Percentiles rank a stretch among this genome's conserved stretches.
These are phyloP conservation scores for Atta texana DNA, from an alignment of 1,140 invertebrate species.

Conservation along the genomic window DNA sequence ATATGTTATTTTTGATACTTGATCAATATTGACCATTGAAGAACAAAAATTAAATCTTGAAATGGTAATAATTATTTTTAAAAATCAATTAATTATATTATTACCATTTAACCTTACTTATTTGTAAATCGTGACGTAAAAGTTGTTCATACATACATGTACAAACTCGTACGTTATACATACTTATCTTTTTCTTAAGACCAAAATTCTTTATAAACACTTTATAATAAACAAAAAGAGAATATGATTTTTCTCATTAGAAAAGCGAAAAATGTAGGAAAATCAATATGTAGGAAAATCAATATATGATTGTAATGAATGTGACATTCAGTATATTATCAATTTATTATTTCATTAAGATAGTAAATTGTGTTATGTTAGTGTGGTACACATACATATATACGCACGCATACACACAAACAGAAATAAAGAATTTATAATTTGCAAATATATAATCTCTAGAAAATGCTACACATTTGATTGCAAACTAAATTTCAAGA, in stretches of 20 bases:
- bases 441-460: too few relatives aligned
- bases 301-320: conserved; percentile 15
- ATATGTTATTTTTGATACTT: conserved; percentile 73
- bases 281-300: conserved; percentile 8
- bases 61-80: conserved; percentile 46
- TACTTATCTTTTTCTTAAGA: not conserved
- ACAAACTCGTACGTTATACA: conserved; percentile 1
- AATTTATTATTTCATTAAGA: conserved; percentile 25
- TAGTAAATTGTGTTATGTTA: conserved; percentile 58
- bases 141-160: conserved; percentile 12
- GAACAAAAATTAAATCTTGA: conserved; percentile 42
- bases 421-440: not conserved
- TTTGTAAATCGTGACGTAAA: not conserved
- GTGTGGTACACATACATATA: not conserved
- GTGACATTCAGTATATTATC: conserved; percentile 40
- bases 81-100: conserved; percentile 31
- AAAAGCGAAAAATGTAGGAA: not conserved
- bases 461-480: conserved; percentile 4
- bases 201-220: conserved; percentile 6
- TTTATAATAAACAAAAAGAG: not conserved
- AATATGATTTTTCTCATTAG: conserved; percentile 5
- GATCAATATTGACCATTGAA: conserved; percentile 58
- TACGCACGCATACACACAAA: not conserved
- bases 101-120: conserved; percentile 28
- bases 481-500: conserved; percentile 26